Evolutionary conservation across 2,797 vertebrate genomes (phyloP).

Genomic region (Phoebastria nigripes): DNA sequence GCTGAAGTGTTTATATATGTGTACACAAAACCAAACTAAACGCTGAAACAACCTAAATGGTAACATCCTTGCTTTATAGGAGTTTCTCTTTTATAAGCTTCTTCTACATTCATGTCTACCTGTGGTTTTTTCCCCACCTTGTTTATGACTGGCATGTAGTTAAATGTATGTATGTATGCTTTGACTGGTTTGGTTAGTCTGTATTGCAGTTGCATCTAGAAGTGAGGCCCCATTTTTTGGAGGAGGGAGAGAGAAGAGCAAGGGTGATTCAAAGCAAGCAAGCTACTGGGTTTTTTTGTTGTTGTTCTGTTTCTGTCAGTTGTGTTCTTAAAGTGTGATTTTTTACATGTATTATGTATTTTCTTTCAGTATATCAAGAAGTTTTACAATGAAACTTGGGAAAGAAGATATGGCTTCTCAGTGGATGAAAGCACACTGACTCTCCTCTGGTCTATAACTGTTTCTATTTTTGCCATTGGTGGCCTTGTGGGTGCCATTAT

Average conservation of each 20-base stretch:
- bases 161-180: rapidly evolving
- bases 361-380: constrained; percentile 85
- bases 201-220: background rate
- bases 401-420: constrained; percentile 74
- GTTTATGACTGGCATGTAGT: background rate
- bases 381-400: constrained; percentile 91
- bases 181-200: background rate
- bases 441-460: constrained; percentile 91
- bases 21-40: too few species aligned
- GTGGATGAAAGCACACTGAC: constrained; percentile 73
- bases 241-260: background rate
- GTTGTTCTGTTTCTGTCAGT: background rate
- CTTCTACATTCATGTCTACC: background rate
- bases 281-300: background rate
- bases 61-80: background rate
- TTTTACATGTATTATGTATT: background rate
- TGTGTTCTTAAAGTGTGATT: background rate
- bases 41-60: background rate
- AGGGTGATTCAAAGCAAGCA: background rate
- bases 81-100: background rate
- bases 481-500: constrained; percentile 86
- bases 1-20: background rate
- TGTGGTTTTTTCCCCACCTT: background rate
- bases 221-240: rapidly evolving
- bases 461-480: constrained; percentile 92